Conservation (phyloP, 1,140 invertebrate genomes). For the Rhagoletis zephyria region DNA sequence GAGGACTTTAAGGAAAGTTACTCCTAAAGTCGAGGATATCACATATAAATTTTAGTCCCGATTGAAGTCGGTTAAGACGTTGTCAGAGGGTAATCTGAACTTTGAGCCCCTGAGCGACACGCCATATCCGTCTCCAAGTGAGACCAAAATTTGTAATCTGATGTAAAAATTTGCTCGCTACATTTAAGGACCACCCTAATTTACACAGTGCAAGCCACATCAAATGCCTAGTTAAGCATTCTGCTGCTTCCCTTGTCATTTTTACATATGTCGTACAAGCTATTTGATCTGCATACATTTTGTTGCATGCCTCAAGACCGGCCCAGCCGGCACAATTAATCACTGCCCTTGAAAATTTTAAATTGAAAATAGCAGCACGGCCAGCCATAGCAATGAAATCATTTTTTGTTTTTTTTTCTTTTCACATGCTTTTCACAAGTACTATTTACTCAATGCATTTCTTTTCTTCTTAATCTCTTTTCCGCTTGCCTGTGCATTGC, state of each 20-base stretch:
- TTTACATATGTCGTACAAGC: conserved; percentile 42
- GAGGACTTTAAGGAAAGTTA: no score
- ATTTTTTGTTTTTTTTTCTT: not conserved
- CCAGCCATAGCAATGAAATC: no score
- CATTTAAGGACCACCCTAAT: no score
- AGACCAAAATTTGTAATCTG: no score
- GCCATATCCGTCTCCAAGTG: no score
- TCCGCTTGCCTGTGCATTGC: not conserved
- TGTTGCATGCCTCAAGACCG: not conserved
- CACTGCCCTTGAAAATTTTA: conserved; percentile 47
- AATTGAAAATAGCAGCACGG: conserved; percentile 27
- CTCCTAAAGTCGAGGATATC: no score
- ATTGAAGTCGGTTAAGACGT: no score
- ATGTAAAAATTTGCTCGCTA: no score
- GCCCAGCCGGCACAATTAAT: conserved; percentile 45
- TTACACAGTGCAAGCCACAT: not conserved
- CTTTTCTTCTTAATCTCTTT: not conserved
- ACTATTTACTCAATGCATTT: not conserved
- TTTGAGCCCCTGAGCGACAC: no score
- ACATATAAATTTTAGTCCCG: no score
- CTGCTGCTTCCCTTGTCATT: conserved; percentile 4
- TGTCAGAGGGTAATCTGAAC: no score
- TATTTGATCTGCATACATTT: conserved; percentile 16
- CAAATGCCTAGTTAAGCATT: conserved; percentile 27
- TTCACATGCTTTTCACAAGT: not conserved